A percentile compares a stretch with the other conserved stretches of the same genome.
These are phyloP conservation scores for Puntigrus tetrazona DNA, from an alignment of 2,113 vertebrate species.

Conservation along the genomic window DNA sequence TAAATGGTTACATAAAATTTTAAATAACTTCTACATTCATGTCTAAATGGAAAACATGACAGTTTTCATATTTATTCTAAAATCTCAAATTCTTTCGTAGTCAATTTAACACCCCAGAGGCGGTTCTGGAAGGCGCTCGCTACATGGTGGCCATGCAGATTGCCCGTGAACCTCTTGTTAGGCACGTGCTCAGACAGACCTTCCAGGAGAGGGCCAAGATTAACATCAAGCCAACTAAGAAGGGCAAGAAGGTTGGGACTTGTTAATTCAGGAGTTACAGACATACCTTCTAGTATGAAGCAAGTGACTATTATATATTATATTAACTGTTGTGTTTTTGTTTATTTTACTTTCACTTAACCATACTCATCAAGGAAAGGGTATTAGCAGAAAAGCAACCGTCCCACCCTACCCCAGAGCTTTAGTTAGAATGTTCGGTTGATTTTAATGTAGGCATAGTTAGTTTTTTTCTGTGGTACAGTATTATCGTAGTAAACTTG, in stretches of 20 bases:
- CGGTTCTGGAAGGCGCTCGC: conserved; percentile 92
- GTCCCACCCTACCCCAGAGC: neutral
- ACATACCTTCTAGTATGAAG: neutral
- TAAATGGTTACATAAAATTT: neutral
- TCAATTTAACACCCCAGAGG: conserved; percentile 89
- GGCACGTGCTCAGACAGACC: conserved; percentile 94
- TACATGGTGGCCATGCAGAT: conserved; percentile 99
- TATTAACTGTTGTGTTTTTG: neutral
- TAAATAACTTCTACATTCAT: too few relatives aligned
- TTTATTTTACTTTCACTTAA: conserved; percentile 18
- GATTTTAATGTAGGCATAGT: neutral
- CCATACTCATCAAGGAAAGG: conserved; percentile 38
- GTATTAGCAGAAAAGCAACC: conserved; percentile 11
- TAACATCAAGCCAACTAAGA: conserved; percentile 95
- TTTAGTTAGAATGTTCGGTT: conserved; percentile 11
- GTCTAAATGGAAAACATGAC: neutral
- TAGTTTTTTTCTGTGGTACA: neutral
- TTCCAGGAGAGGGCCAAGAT: conserved; percentile 97
- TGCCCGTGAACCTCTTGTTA: conserved; percentile 93
- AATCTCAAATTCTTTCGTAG: conserved; percentile 67
- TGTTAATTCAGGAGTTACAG: neutral
- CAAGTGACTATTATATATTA: neutral
- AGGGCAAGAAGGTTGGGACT: conserved; percentile 89
- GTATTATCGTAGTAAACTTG: neutral
- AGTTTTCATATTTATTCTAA: neutral